Conservation (phyloP, 2,797 vertebrate species). For the Macropodus opercularis region DNA sequence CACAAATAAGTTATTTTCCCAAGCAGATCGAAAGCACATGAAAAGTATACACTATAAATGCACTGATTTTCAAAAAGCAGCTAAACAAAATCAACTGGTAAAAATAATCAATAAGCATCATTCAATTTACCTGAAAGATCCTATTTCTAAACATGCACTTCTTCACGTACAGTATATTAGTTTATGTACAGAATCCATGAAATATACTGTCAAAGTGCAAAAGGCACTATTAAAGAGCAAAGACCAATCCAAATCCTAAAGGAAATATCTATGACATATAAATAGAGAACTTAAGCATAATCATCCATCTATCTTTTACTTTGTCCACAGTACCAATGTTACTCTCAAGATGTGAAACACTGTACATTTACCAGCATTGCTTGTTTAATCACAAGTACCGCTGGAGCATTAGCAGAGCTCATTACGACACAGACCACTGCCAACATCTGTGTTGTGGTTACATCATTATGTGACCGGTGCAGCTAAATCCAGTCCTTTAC, state of each 20-base stretch:
- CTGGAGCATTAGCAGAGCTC: conserved; percentile 8
- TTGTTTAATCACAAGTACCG: conserved; percentile 1
- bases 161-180: neutral
- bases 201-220: conserved; percentile 30
- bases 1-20: conserved; percentile 39
- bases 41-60: conserved; percentile 1
- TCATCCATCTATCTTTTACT: conserved; percentile 3
- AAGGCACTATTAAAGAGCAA: conserved; percentile 48
- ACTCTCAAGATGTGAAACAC: conserved; percentile 6
- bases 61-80: conserved; percentile 8
- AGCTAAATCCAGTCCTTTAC: conserved; percentile 10
- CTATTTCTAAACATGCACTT: conserved; percentile 17
- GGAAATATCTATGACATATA: conserved; percentile 14
- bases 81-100: neutral
- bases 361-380: conserved; percentile 2
- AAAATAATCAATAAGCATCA: conserved; percentile 21
- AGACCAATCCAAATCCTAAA: conserved; percentile 11
- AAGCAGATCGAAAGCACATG: conserved; percentile 13
- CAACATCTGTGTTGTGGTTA: conserved; percentile 14
- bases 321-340: neutral
- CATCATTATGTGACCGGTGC: conserved; percentile 7
- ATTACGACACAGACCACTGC: conserved; percentile 3
- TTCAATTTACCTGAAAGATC: conserved; percentile 12
- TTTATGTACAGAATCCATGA: conserved; percentile 32
- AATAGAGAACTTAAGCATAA: conserved; percentile 21